Evolutionary conservation across 2,797 vertebrate species (phyloP), one percentile per base, ranked within the genome.

Genomic region (Ambastaia sidthimunki): DNA sequence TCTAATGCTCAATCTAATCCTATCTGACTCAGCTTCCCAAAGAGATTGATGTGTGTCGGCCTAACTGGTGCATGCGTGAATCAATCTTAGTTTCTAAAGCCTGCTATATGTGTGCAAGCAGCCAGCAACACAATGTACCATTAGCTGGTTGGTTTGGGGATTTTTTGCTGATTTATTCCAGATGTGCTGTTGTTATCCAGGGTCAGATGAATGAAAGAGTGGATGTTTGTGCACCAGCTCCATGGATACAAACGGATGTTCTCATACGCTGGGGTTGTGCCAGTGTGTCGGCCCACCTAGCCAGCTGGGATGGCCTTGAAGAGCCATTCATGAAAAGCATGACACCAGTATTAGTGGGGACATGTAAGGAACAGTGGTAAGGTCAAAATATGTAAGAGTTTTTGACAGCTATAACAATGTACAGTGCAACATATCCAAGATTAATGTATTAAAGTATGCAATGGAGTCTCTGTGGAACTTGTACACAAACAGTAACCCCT

Each of bases 91-190:
- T 3, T 15, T 55, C 65, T 71, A 70, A 80, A 23, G 57, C 47
- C 19, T 70, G 18, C 37, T 71, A 44, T 48, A 57, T 44, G 50
- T 68, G 54, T 74, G 48, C 52, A 59, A 57, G 31, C 16, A 18
- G 50, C 16, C 28, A 55, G n/a, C 73, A 78, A 63, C 71, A 31
- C 19, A 71, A 80, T 71, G 37, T 75, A 25, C 50, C 19, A 54
- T 31, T 57, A 25, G 67, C 15, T 23, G 48, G 55, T 37, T 23
- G 60, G 44, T 37, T 25, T 28, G 18, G 21, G 73, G 23, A 1
- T 23, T 18, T 11, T 60, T 68, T 55, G 65, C 57, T 85, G 84
- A 90, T 85, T 70, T 82, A 54, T 87, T 88, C 85, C 86, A 87
- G 85, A 86, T 90, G 86, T 86, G 83, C 15, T 79, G 18, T 74